Conservation (phyloP, 2,113 vertebrate genomes). For the Hemicordylus capensis region DNA sequence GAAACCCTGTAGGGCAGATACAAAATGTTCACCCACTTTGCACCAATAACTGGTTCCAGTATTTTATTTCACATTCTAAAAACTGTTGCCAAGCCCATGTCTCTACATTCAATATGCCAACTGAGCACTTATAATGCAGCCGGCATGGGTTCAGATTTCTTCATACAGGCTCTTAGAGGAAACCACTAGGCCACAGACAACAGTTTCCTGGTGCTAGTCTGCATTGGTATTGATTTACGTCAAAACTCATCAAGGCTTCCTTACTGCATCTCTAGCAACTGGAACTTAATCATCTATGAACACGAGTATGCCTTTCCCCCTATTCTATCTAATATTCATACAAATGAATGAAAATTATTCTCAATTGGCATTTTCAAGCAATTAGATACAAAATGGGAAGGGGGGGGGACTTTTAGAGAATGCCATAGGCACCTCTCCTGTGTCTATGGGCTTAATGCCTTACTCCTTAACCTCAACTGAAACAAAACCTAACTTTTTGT, state of each 20-base stretch:
- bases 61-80: constrained; percentile 50
- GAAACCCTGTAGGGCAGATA: constrained; percentile 90
- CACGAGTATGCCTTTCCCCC: neutral
- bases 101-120: constrained; percentile 18
- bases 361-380: constrained; percentile 12
- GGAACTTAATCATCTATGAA: constrained; percentile 12
- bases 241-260: constrained; percentile 25
- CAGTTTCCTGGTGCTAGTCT: constrained; percentile 24
- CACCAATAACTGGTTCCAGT: neutral
- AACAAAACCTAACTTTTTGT: neutral
- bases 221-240: constrained; percentile 36
- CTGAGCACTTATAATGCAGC: constrained; percentile 36
- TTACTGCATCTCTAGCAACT: neutral
- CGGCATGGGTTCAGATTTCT: constrained; percentile 49
- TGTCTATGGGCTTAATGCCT: neutral
- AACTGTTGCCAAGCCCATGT: constrained; percentile 20
- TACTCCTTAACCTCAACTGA: neutral
- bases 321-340: constrained; percentile 18
- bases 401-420: too few species aligned
- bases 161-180: constrained; percentile 29
- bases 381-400: constrained; percentile 30
- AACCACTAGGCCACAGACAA: constrained; percentile 10
- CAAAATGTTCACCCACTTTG: constrained; percentile 47
- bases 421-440: neutral
- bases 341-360: neutral